Evolutionary conservation across 2,888 invertebrate genomes (phyloP).

Genomic region (Steinernema hermaphroditum): DNA sequence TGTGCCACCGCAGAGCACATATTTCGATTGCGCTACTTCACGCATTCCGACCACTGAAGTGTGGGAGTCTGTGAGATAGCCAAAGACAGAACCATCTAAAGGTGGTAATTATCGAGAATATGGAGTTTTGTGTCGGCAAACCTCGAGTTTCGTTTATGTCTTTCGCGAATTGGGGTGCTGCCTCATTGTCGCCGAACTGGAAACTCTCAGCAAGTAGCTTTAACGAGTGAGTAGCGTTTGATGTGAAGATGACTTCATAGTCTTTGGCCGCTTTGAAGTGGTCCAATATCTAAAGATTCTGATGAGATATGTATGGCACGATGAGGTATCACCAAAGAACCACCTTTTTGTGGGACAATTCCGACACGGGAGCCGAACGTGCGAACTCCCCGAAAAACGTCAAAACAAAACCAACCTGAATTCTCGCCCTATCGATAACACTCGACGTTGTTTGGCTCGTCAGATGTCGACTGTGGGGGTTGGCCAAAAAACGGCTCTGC

Average conservation of each 20-base stretch:
- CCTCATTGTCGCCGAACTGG: conserved; percentile 43
- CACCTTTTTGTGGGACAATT: too few relatives aligned
- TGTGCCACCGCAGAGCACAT: conserved; percentile 29
- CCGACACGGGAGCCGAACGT: too few relatives aligned
- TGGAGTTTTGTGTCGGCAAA: background rate
- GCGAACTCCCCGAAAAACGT: too few relatives aligned
- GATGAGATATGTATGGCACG: too few relatives aligned
- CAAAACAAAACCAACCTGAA: background rate
- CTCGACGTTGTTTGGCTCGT: conserved; percentile 81
- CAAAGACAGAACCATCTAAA: conserved; percentile 34
- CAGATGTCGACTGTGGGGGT: conserved; percentile 81
- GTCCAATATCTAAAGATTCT: conserved; percentile 60
- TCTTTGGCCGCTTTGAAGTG: conserved; percentile 83
- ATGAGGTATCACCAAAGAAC: too few relatives aligned
- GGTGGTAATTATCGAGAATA: background rate
- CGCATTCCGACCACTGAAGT: conserved; percentile 92
- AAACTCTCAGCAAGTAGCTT: conserved; percentile 84
- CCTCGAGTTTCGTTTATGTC: background rate
- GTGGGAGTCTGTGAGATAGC: conserved; percentile 81
- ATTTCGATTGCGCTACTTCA: conserved; percentile 72
- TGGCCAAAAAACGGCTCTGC: conserved; percentile 72
- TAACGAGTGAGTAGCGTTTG: conserved; percentile 84
- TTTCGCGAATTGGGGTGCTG: background rate
- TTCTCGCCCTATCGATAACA: conserved; percentile 73
- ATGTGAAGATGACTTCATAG: conserved; percentile 88